These are phyloP conservation scores for Gorsachius goisagi DNA, from an alignment of 2,113 vertebrate genomes.

Conservation along the genomic window DNA sequence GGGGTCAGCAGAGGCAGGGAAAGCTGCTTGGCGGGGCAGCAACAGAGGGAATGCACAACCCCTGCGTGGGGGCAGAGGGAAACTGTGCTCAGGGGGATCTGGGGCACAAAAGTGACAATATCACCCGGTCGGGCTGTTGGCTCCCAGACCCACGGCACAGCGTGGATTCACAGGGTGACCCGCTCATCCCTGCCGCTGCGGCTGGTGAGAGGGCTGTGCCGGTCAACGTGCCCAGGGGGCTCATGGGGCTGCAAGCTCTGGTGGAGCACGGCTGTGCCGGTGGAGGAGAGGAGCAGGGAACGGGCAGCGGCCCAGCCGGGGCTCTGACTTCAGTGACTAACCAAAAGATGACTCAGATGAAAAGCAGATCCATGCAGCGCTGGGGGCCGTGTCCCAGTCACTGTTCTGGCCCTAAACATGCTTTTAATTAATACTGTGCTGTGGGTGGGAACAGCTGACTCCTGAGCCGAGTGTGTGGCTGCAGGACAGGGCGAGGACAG, in stretches of 20 bases:
- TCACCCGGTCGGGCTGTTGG: not conserved
- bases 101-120: not conserved
- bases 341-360: not conserved
- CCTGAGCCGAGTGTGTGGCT: not conserved
- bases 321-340: not conserved
- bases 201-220: rapidly evolving
- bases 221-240: rapidly evolving
- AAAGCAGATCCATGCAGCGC: not conserved
- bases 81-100: not conserved
- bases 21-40: not conserved
- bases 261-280: rapidly evolving
- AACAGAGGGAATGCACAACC: not conserved
- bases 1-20: not conserved
- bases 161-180: rapidly evolving
- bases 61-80: rapidly evolving
- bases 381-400: not conserved
- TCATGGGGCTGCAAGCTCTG: rapidly evolving
- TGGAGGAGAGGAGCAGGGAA: not conserved
- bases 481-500: not conserved
- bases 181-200: rapidly evolving
- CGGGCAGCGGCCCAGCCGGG: not conserved
- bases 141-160: not conserved
- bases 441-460: conserved; percentile 16
- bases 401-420: conserved; percentile 18
- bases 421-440: conserved; percentile 38